These are phyloP conservation scores for Tortricodes alternella DNA, from an alignment of 2,888 invertebrate genomes.

Conservation along the genomic window DNA sequence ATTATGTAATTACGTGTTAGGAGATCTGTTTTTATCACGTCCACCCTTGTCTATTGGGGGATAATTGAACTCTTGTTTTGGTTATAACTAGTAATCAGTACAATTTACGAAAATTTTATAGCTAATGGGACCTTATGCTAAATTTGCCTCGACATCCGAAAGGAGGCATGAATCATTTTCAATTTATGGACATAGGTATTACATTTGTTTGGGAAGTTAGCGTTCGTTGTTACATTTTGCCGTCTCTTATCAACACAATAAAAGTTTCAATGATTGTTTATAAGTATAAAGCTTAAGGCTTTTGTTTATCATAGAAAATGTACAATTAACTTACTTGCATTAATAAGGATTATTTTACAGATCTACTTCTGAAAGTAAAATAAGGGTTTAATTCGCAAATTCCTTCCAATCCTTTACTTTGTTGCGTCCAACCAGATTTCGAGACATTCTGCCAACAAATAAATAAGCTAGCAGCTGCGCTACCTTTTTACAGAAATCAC, in stretches of 20 bases:
- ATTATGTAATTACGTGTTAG: conserved; percentile 83
- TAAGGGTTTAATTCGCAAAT: too few species aligned
- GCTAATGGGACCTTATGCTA: conserved; percentile 45
- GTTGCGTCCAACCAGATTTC: background rate
- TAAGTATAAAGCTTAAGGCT: too few species aligned
- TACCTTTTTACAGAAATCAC: conserved; percentile 21
- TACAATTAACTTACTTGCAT: too few species aligned
- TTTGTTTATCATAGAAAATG: too few species aligned
- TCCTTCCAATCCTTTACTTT: background rate
- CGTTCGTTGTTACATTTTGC: too few species aligned
- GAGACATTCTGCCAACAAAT: background rate
- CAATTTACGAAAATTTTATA: conserved; percentile 37
- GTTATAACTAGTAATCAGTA: conserved; percentile 68
- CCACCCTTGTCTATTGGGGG: conserved; percentile 79
- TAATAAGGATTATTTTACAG: too few species aligned
- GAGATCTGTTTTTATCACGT: conserved; percentile 83
- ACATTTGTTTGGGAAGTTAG: too few species aligned
- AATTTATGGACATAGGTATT: too few species aligned
- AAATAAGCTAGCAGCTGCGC: conserved; percentile 22
- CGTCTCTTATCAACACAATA: too few species aligned
- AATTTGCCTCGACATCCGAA: background rate
- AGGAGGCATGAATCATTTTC: too few species aligned
- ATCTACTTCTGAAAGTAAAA: too few species aligned
- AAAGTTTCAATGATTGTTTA: too few species aligned
- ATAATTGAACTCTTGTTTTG: conserved; percentile 79